Base-by-base conservation (phyloP, 2,888 invertebrate species). In the Microctonus hyperodae region DNA sequence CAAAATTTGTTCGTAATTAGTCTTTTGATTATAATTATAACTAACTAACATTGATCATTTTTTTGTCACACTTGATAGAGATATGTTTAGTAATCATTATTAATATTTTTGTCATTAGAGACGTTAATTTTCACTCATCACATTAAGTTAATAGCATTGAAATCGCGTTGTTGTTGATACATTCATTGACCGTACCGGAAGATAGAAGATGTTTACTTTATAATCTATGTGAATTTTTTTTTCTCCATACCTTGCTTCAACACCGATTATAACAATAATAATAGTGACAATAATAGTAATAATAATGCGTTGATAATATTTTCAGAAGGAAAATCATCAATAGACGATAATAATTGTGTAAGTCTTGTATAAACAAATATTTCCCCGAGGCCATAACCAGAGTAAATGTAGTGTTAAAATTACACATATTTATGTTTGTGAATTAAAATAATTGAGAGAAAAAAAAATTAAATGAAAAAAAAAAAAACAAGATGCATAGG, bases 241-340 rank as follows among this genome's bases (percentile, higher is more conserved):
- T 70, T 69, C 68, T 69, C 66, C 70, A 71, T 71, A 71, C 72
- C 71, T 73, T 72, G 72, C 69, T 69, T 68, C 16, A 6, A 9
- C n/a, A n/a, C n/a, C n/a, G n/a, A n/a, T n/a, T n/a, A n/a, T n/a
- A n/a, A n/a, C n/a, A n/a, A n/a, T n/a, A n/a, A n/a, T n/a, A n/a
- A n/a, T n/a, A n/a, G n/a, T n/a, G n/a, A n/a, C n/a, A n/a, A n/a
- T n/a, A n/a, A n/a, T n/a, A n/a, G n/a, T n/a, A n/a, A n/a, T n/a
- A n/a, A n/a, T 16, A 35, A 44, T 16, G 16, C 1, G 16, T n/a
- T 7, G 6, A 69, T 64, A 67, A 55, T 65, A 67, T 66, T 67
- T 35, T 25, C 31, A 53, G 28, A 13, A 4, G 20, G 28, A 33
- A 28, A 31, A 33, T 22, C 44, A 31, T 33, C 13, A 16, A 48